Evolutionary conservation across 2,797 vertebrate species (phyloP), one percentile per base, ranked within the genome.

Genomic region (Microtus californicus): DNA sequence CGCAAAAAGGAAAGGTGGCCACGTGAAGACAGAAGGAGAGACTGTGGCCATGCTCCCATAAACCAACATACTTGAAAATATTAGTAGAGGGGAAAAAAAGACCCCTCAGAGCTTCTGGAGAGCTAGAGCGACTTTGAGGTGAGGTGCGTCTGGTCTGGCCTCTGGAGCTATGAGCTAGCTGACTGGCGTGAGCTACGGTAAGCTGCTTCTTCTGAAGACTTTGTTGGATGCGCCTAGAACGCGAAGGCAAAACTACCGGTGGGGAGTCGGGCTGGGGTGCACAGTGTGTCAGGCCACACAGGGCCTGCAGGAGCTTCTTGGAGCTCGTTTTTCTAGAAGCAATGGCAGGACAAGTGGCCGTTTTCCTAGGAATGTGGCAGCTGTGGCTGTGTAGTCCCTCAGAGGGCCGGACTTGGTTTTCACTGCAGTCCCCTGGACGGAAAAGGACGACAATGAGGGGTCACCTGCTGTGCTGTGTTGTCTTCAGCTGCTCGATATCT

Each of bases 11-110:
- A 17, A 59, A 67, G 13, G 14, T 15, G 21, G 34, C 5, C n/a
- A 17, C 0, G 2, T n/a, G 5, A 81, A n/a, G 27, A 27, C 0
- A 1, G 23, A 80, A 25, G 6, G n/a, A 69, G 73, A 40, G 37
- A 29, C n/a, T 61, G 34, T 51, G 61, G 7, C 31, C 19, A 10
- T 29, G 82, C 21, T 76, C 61, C 27, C 43, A 31, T 2, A 48
- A 86, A 19, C 27, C 51, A 63, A 78, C 79, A 85, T 17, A n/a
- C 31, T 6, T 9, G 6, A 23, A 54, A 29, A 27, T 1, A 15
- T 43, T 40, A 40, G n/a, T 73, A 67, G 71, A 54, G 9, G 6
- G 9, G 6, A 27, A 14, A 11, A n/a, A 11, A 89, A 59, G 67
- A 40, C 2, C 6, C 67, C 21, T n/a, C 34, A 37, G 56, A 61